phyloP scores from a whole-genome alignment of 2,888 invertebrate genomes.

The Diarsia mendica region DNA sequence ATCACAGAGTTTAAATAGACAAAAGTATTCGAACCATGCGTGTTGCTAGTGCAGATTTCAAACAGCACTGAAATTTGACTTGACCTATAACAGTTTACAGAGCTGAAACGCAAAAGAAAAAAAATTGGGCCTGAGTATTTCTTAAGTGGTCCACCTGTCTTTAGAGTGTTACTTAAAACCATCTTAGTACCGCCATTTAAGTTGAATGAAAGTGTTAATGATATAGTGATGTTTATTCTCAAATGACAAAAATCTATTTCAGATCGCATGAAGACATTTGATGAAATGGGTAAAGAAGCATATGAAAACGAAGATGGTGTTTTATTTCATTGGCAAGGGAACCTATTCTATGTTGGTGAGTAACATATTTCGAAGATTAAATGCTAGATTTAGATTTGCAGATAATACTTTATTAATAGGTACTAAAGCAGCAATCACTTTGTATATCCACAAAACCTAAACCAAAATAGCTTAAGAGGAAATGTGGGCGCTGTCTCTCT shows the following conservation, averaged over 20 bases:
- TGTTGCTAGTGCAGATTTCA: background rate
- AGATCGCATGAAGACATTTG: conserved; percentile 67
- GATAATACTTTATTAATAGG: background rate
- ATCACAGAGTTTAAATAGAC: background rate
- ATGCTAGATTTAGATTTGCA: background rate
- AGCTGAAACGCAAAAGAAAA: no score
- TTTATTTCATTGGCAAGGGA: conserved; percentile 47
- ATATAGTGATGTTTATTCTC: background rate
- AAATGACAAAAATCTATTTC: conserved; percentile 5
- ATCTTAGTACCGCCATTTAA: background rate
- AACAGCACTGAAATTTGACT: background rate
- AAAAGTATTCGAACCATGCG: background rate
- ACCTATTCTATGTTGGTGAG: conserved; percentile 38
- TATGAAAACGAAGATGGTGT: conserved; percentile 36
- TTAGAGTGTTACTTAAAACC: background rate
- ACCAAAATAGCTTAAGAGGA: no score
- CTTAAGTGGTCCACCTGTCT: background rate
- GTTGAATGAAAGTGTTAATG: background rate
- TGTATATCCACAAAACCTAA: background rate
- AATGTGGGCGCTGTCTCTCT: no score
- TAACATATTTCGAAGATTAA: background rate
- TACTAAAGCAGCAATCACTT: background rate
- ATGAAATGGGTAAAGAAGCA: conserved; percentile 59
- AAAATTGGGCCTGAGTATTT: background rate
- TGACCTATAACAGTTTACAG: background rate